A percentile compares a stretch with the other conserved stretches of the same genome.
phyloP scores from a whole-genome alignment of 2,888 invertebrate species.

The Toxonevra muliebris region DNA sequence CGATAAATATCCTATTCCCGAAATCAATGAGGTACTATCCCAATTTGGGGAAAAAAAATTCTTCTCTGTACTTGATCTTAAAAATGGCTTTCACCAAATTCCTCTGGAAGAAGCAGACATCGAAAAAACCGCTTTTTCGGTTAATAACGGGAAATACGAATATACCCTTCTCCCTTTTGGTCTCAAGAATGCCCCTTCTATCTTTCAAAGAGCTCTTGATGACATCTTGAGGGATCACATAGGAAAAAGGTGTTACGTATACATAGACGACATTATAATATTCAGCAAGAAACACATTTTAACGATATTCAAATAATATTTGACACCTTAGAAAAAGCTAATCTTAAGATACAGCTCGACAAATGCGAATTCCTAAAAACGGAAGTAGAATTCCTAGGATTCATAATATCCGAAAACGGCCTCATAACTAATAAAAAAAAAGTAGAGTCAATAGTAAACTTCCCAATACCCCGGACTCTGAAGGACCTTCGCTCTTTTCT shows the following conservation, averaged over 20 bases:
- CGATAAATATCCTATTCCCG: constrained; percentile 25
- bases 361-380: constrained; percentile 8
- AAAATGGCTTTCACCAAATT: constrained; percentile 28
- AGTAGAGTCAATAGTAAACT: constrained; percentile 13
- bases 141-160: background rate
- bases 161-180: constrained; percentile 1
- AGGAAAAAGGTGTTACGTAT: background rate
- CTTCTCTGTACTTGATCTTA: constrained; percentile 8
- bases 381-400: constrained; percentile 8
- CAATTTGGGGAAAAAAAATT: constrained; percentile 1
- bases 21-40: constrained; percentile 7
- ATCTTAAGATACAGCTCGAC: constrained; percentile 8
- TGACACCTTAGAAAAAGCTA: constrained; percentile 6
- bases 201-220: background rate
- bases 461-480: constrained; percentile 11
- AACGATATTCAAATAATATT: background rate
- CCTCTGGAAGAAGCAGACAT: background rate
- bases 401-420: constrained; percentile 9
- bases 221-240: background rate
- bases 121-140: background rate
- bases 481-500: constrained; percentile 16
- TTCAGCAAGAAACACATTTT: background rate
- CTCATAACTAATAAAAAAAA: constrained; percentile 11
- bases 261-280: background rate
- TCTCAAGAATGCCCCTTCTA: background rate